Conservation (phyloP, 1,140 invertebrate genomes). For the Philotrypesis tridentata region DNA sequence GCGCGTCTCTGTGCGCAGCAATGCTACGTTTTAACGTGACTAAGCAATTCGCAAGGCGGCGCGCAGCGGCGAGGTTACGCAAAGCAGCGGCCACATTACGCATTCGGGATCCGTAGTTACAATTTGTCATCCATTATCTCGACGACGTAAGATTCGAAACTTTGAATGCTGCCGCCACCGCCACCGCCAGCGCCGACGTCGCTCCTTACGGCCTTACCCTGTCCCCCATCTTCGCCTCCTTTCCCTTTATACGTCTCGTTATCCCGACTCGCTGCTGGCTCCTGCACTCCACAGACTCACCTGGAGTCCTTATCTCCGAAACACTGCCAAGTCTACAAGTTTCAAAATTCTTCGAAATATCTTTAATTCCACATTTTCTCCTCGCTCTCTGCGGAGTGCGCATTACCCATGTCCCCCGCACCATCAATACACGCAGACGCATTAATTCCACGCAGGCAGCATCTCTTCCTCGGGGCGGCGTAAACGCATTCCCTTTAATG, state of each 20-base stretch:
- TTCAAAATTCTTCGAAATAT: too few relatives aligned
- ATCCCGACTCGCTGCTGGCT: constrained; percentile 7
- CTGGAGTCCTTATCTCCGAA: background rate
- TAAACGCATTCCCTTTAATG: constrained; percentile 73
- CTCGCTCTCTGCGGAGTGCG: background rate
- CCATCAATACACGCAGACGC: background rate
- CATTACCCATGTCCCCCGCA: too few relatives aligned
- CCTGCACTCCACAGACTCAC: background rate
- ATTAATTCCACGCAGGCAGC: constrained; percentile 52
- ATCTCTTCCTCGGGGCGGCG: constrained; percentile 62
- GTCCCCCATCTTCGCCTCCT: constrained; percentile 53
- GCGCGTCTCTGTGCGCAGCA: background rate
- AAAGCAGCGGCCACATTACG: constrained; percentile 57
- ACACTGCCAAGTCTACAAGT: too few relatives aligned
- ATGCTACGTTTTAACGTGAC: constrained; percentile 10
- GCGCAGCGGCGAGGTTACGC: background rate
- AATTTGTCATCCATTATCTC: constrained; percentile 70
- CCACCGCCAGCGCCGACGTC: constrained; percentile 39
- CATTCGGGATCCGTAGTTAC: constrained; percentile 67
- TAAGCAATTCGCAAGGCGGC: background rate
- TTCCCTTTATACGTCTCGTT: constrained; percentile 50
- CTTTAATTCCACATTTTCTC: background rate
- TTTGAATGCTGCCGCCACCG: constrained; percentile 62
- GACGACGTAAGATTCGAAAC: constrained; percentile 67
- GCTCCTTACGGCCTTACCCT: constrained; percentile 36